A percentile compares a stretch with the other conserved stretches of the same genome.
Evolutionary conservation across 2,888 invertebrate species (phyloP).

Genomic region (Noctua pronuba): DNA sequence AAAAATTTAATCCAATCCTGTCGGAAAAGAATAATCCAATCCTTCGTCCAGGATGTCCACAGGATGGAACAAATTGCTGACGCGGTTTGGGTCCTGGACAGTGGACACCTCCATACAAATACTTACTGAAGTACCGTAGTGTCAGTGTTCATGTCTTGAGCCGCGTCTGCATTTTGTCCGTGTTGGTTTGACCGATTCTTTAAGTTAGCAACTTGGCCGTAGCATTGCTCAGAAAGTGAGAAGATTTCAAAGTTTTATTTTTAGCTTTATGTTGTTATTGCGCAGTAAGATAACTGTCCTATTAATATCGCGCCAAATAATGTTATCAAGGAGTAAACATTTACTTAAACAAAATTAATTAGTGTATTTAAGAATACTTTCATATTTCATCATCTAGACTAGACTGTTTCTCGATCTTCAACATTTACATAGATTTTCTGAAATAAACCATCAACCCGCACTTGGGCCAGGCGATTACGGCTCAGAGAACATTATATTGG

Average conservation of each 20-base stretch:
- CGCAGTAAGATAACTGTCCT: constrained; percentile 2
- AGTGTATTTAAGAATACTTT: not conserved
- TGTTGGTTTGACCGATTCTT: no score
- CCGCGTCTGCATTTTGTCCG: not conserved
- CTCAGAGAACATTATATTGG: not conserved
- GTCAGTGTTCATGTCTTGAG: not conserved
- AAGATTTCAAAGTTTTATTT: constrained; percentile 6
- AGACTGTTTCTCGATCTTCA: not conserved
- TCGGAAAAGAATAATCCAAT: not conserved
- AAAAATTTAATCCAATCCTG: not conserved
- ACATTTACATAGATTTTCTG: not conserved
- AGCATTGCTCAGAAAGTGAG: not conserved
- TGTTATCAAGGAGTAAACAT: not conserved
- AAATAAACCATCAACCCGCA: not conserved
- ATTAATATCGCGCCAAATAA: not conserved
- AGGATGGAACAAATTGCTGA: not conserved
- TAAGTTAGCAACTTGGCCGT: not conserved
- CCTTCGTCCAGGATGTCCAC: not conserved
- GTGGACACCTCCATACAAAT: not conserved
- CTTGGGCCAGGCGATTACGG: not conserved
- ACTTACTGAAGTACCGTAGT: not conserved
- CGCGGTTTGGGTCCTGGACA: not conserved
- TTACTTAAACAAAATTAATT: not conserved
- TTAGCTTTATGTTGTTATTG: constrained; percentile 19
- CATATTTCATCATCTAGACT: constrained; percentile 11